phyloP scores from a whole-genome alignment of 1,140 invertebrate species.

The Anthonomus grandis region DNA sequence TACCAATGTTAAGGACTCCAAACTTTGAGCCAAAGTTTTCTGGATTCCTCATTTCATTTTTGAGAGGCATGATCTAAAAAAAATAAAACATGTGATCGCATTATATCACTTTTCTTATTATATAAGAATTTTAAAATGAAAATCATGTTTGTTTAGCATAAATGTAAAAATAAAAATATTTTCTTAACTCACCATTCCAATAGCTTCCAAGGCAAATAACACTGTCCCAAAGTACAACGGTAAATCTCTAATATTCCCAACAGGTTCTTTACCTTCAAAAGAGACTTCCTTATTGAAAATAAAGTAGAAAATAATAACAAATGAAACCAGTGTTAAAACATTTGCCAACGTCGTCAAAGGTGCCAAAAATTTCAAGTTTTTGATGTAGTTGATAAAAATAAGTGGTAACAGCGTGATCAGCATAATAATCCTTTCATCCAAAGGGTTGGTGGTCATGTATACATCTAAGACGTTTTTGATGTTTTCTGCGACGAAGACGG shows the following conservation, averaged over 20 bases:
- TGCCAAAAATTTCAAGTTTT: conserved; percentile 70
- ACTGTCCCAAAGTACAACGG: conserved; percentile 79
- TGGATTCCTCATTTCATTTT: conserved; percentile 82
- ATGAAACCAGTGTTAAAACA: conserved; percentile 59
- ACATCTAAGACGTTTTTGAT: conserved; percentile 58
- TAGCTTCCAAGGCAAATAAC: conserved; percentile 86
- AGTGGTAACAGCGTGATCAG: conserved; percentile 64
- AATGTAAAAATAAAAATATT: no score
- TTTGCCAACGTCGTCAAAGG: conserved; percentile 75
- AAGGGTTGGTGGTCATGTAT: conserved; percentile 40
- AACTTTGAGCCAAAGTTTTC: conserved; percentile 63
- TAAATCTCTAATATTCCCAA: conserved; percentile 54
- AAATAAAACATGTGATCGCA: no score
- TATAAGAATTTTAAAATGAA: not conserved
- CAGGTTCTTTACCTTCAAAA: conserved; percentile 50
- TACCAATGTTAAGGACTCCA: conserved; percentile 75
- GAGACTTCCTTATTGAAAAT: conserved; percentile 56
- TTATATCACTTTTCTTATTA: no score
- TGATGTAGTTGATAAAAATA: conserved; percentile 68
- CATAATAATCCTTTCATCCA: conserved; percentile 60
- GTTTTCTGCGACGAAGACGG: conserved; percentile 78
- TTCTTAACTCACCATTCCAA: conserved; percentile 50
- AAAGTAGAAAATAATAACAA: conserved; percentile 68
- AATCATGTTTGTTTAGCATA: not conserved
- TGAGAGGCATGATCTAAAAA: conserved; percentile 75